These are phyloP conservation scores for Chironomus tepperi DNA, from an alignment of 1,140 invertebrate genomes.

Conservation along the genomic window DNA sequence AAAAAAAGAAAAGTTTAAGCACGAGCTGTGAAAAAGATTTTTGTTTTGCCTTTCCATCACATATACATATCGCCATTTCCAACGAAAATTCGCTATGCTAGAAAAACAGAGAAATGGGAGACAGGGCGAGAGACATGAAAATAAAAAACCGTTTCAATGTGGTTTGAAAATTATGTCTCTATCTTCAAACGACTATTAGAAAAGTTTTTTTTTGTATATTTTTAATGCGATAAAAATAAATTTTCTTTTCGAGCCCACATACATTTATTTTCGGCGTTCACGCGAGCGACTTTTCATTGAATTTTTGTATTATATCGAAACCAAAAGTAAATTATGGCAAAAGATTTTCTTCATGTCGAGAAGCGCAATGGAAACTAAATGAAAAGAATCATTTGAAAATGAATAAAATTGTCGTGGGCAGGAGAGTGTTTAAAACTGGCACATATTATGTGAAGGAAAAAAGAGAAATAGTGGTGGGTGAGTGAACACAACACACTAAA, in stretches of 20 bases:
- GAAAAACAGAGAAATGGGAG: too few relatives aligned
- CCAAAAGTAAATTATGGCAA: conserved; percentile 13
- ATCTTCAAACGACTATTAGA: not conserved
- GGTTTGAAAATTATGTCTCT: not conserved
- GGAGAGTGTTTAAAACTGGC: not conserved
- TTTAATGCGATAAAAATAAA: conserved; percentile 10
- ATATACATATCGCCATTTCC: not conserved
- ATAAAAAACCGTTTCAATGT: not conserved
- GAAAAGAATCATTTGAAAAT: conserved; percentile 7
- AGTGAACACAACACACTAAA: too few relatives aligned
- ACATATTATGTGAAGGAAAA: not conserved
- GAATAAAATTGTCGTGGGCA: conserved; percentile 12
- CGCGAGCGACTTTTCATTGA: conserved; percentile 11
- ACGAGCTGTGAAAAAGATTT: too few relatives aligned
- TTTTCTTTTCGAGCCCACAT: not conserved
- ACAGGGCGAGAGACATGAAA: too few relatives aligned
- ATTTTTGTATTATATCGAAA: conserved; percentile 1
- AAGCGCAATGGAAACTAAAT: not conserved
- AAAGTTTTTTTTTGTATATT: conserved; percentile 10
- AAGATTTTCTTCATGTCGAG: not conserved
- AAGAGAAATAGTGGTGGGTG: too few relatives aligned
- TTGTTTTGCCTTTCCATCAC: not conserved
- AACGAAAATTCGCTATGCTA: too few relatives aligned
- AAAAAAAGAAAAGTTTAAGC: too few relatives aligned
- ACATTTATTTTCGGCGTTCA: conserved; percentile 12